phyloP scores from a whole-genome alignment of 2,888 invertebrate species.

The Cecidostiba fungosa region DNA sequence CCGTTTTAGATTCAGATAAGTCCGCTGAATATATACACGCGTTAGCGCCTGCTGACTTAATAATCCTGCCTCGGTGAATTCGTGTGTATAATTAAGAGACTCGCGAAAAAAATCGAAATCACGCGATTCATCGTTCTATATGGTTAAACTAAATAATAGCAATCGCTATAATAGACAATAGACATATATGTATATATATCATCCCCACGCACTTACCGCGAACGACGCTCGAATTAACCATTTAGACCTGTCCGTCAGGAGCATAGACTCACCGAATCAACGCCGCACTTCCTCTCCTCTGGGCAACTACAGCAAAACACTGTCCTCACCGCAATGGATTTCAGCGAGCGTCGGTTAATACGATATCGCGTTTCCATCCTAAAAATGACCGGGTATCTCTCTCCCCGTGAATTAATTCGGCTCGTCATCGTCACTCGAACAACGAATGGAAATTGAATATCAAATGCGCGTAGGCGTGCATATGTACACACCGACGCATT shows the following conservation, averaged over 20 bases:
- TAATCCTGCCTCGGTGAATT: not conserved
- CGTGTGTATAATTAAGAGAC: not conserved
- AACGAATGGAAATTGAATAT: not conserved
- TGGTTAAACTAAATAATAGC: no score
- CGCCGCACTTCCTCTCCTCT: not conserved
- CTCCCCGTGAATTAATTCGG: not conserved
- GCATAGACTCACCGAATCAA: not conserved
- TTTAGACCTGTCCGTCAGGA: not conserved
- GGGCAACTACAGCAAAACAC: not conserved
- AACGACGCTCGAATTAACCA: not conserved
- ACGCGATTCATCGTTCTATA: no score
- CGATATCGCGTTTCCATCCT: not conserved
- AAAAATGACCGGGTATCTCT: not conserved
- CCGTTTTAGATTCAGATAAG: slow-evolving; percentile 12
- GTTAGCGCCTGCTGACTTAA: not conserved
- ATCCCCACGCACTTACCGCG: no score
- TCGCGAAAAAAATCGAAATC: no score
- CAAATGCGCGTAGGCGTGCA: not conserved
- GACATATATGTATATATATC: no score
- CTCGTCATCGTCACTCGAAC: not conserved
- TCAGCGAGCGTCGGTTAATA: not conserved
- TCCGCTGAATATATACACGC: not conserved
- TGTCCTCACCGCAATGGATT: not conserved
- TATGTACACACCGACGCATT: not conserved
- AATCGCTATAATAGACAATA: not conserved